phyloP scores from a whole-genome alignment of 2,888 invertebrate genomes.

The Lutraria lutraria region DNA sequence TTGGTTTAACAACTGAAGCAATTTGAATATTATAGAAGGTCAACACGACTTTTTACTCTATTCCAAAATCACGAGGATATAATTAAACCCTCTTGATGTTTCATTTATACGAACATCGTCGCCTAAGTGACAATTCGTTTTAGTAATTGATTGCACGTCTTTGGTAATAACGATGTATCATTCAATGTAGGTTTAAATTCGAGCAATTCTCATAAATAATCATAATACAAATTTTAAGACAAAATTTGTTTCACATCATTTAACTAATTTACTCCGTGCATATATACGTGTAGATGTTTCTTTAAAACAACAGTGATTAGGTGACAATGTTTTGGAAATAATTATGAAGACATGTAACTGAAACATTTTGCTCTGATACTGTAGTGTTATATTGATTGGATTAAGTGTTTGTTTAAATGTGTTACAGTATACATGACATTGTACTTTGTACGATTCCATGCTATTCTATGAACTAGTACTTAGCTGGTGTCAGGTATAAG shows the following conservation, averaged over 20 bases:
- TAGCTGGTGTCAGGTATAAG: too few species aligned
- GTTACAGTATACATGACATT: neutral
- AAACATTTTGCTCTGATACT: neutral
- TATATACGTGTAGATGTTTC: neutral
- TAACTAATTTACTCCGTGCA: neutral
- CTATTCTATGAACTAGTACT: too few species aligned
- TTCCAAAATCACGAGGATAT: neutral
- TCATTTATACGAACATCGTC: neutral
- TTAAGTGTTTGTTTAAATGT: neutral
- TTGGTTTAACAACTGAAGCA: neutral
- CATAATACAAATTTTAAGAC: neutral
- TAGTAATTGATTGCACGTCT: neutral
- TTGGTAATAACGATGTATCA: neutral
- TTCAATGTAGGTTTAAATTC: neutral
- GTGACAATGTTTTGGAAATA: neutral
- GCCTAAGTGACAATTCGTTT: neutral
- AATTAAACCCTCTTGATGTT: neutral
- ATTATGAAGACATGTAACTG: neutral
- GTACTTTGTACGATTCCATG: too few species aligned
- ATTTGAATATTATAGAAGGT: neutral
- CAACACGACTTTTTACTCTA: neutral
- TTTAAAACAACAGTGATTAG: neutral
- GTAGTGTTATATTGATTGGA: too few species aligned
- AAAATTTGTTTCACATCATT: neutral
- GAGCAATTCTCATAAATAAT: neutral